Evolutionary conservation across 2,797 vertebrate species (phyloP).

Genomic region (Poeciliopsis infans): DNA sequence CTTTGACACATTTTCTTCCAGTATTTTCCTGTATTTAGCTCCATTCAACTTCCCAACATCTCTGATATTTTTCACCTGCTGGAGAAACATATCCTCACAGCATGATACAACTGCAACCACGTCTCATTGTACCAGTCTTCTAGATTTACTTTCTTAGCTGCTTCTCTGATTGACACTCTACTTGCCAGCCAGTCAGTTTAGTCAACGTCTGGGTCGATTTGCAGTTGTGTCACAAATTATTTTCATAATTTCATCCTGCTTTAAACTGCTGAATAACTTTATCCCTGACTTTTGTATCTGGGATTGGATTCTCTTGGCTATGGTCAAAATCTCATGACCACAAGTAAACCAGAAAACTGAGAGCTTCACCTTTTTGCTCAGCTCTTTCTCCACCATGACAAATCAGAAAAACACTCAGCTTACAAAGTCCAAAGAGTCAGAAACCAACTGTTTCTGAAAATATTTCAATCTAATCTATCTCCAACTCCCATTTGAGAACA

Average conservation of each 20-base stretch:
- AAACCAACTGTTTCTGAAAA: no score
- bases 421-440: background rate
- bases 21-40: background rate
- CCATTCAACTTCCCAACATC: background rate
- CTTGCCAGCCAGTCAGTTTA: background rate
- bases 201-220: background rate
- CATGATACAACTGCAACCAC: background rate
- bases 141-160: background rate
- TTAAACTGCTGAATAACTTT: background rate
- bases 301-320: background rate
- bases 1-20: background rate
- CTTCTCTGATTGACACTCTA: background rate
- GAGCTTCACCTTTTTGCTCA: background rate
- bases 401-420: background rate
- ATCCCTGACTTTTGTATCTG: background rate
- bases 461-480: background rate
- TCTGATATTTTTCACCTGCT: background rate
- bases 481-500: background rate
- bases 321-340: background rate
- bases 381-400: background rate
- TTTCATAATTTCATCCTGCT: background rate
- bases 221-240: background rate
- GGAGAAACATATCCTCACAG: background rate
- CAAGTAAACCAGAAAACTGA: background rate
- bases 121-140: background rate